A percentile compares a stretch with the other conserved stretches of the same genome.
phyloP scores from a whole-genome alignment of 2,113 vertebrate genomes.

The Chloropsis hardwickii region DNA sequence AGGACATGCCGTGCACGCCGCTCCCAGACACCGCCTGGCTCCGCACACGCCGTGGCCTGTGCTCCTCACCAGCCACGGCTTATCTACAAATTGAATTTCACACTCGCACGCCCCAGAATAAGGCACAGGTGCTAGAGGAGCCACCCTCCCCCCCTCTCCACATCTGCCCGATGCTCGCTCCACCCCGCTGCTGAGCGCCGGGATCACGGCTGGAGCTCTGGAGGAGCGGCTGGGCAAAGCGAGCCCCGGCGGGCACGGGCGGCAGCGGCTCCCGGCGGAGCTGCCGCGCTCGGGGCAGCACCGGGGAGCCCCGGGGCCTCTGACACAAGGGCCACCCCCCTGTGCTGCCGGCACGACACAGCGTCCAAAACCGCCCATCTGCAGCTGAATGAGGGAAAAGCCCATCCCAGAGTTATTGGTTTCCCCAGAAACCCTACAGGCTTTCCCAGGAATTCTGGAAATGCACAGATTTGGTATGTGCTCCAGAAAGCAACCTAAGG shows the following conservation, averaged over 20 bases:
- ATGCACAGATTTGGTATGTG: not conserved
- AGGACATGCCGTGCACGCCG: conserved; percentile 1
- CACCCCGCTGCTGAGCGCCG: rapidly evolving
- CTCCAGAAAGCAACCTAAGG: not conserved
- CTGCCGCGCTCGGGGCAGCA: rapidly evolving
- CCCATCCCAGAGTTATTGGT: not conserved
- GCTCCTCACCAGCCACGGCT: not conserved
- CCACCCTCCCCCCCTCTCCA: not conserved
- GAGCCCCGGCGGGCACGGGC: not conserved
- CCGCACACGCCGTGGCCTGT: not conserved
- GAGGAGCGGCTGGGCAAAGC: not conserved
- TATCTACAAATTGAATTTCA: not conserved
- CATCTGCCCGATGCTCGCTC: not conserved
- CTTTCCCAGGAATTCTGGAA: conserved; percentile 1
- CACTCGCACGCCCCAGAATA: not conserved
- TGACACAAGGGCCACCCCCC: not conserved
- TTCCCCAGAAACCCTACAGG: conserved; percentile 7
- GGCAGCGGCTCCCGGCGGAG: rapidly evolving
- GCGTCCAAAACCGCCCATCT: not conserved
- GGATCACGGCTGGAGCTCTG: not conserved
- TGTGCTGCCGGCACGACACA: not conserved
- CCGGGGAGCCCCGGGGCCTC: not conserved
- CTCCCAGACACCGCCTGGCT: not conserved
- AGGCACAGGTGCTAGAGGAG: not conserved
- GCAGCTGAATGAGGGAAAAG: not conserved